Percentiles rank a stretch among this genome's conserved stretches.
Evolutionary conservation across 2,113 vertebrate species (phyloP).

Genomic region (Dolichotis patagonum): DNA sequence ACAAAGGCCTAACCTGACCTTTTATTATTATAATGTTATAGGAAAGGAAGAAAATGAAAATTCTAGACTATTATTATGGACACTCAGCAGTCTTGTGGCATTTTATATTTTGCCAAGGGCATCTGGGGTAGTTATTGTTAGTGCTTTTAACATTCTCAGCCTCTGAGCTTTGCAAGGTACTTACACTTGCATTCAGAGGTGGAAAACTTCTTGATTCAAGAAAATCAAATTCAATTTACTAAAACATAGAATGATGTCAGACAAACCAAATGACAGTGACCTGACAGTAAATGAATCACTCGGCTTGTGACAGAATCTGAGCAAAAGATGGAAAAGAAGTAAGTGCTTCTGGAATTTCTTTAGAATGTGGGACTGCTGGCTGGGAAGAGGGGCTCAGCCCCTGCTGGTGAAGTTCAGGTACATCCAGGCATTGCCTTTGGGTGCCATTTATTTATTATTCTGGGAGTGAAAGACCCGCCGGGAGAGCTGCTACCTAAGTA

Average conservation of each 20-base stretch:
- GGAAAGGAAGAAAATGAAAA: slow-evolving; percentile 69
- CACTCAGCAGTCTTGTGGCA: slow-evolving; percentile 13
- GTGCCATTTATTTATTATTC: neutral
- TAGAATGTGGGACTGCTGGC: neutral
- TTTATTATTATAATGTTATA: slow-evolving; percentile 79
- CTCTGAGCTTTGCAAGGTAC: neutral
- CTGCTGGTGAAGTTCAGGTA: accelerated
- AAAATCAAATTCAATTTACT: slow-evolving; percentile 21
- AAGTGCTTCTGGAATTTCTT: neutral
- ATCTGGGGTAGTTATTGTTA: neutral
- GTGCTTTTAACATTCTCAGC: slow-evolving; percentile 1
- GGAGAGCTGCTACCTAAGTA: neutral
- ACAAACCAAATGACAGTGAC: neutral
- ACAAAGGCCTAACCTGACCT: slow-evolving; percentile 77
- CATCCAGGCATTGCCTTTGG: too few species aligned
- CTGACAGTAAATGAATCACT: neutral
- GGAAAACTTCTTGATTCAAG: slow-evolving; percentile 7
- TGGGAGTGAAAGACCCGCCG: neutral
- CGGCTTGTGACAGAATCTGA: neutral
- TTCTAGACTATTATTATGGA: slow-evolving; percentile 46
- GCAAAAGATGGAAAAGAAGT: neutral
- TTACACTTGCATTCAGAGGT: neutral
- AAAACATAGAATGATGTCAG: neutral
- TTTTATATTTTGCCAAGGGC: slow-evolving; percentile 16
- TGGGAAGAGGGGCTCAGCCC: neutral